Conservation (phyloP, 1,140 invertebrate species). For the Polypedilum pembai region DNA sequence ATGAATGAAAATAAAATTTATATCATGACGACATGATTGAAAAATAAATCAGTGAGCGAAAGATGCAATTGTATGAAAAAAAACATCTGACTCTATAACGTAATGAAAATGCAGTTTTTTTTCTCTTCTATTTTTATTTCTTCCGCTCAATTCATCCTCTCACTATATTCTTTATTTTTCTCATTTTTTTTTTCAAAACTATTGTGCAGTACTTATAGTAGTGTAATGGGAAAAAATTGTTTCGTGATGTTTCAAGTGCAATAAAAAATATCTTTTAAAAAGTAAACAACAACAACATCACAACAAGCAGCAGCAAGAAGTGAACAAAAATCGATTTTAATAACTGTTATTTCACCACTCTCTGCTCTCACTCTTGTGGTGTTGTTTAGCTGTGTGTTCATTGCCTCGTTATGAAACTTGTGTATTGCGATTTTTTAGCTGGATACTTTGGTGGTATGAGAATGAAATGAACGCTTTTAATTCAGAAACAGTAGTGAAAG, state of each 20-base stretch:
- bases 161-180: background rate
- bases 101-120: slow-evolving; percentile 12
- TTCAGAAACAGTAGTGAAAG: background rate
- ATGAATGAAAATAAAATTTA: slow-evolving; percentile 12
- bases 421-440: slow-evolving; percentile 21
- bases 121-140: slow-evolving; percentile 1
- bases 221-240: background rate
- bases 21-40: slow-evolving; percentile 10
- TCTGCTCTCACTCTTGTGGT: background rate
- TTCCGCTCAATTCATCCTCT: slow-evolving; percentile 14
- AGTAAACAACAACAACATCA: background rate
- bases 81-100: slow-evolving; percentile 1
- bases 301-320: background rate
- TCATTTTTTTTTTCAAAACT: too few relatives aligned
- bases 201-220: background rate
- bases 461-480: background rate
- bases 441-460: slow-evolving; percentile 20
- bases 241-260: slow-evolving; percentile 17
- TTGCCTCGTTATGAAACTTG: slow-evolving; percentile 10
- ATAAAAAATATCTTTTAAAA: slow-evolving; percentile 15
- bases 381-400: background rate
- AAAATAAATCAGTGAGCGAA: slow-evolving; percentile 13
- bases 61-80: background rate
- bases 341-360: slow-evolving; percentile 11
- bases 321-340: slow-evolving; percentile 4